A percentile compares a stretch with the other conserved stretches of the same genome.
phyloP scores from a whole-genome alignment of 2,888 invertebrate species.

The Caenorhabditis becei region DNA sequence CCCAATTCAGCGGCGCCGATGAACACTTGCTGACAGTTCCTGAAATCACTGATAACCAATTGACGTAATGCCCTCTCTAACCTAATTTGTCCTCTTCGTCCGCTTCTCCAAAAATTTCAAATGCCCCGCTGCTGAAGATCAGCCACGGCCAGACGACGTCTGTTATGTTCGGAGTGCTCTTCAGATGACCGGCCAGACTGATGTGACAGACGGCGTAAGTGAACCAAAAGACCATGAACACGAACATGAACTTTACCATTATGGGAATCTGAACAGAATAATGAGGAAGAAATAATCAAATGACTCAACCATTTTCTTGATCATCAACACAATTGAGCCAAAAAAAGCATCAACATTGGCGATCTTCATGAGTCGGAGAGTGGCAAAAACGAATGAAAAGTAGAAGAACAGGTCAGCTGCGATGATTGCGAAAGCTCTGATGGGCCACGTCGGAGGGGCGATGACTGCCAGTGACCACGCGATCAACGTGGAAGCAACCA shows the following conservation, averaged over 20 bases:
- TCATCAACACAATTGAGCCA: slow-evolving; percentile 68
- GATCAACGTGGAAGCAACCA: slow-evolving; percentile 58
- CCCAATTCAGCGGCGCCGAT: slow-evolving; percentile 58
- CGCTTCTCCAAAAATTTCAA: slow-evolving; percentile 72
- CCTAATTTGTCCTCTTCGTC: slow-evolving; percentile 66
- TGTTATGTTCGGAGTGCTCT: slow-evolving; percentile 62
- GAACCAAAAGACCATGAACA: slow-evolving; percentile 70
- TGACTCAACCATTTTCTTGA: slow-evolving; percentile 61
- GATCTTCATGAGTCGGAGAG: slow-evolving; percentile 66
- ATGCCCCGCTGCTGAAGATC: slow-evolving; percentile 69
- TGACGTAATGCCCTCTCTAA: not conserved
- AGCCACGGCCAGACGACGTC: slow-evolving; percentile 67
- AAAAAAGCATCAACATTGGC: slow-evolving; percentile 70
- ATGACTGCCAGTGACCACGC: slow-evolving; percentile 57
- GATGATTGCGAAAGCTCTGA: slow-evolving; percentile 59
- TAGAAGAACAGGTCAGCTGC: slow-evolving; percentile 65
- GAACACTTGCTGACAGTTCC: slow-evolving; percentile 61
- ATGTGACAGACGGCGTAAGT: slow-evolving; percentile 70
- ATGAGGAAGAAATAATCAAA: not conserved
- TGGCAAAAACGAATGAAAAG: slow-evolving; percentile 68
- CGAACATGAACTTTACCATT: slow-evolving; percentile 68
- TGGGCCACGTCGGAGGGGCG: slow-evolving; percentile 46
- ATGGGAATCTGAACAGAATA: slow-evolving; percentile 61
- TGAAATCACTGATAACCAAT: not conserved
- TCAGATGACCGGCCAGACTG: slow-evolving; percentile 63